Evolutionary conservation across 2,113 vertebrate genomes (phyloP).

Genomic region (Micromys minutus): DNA sequence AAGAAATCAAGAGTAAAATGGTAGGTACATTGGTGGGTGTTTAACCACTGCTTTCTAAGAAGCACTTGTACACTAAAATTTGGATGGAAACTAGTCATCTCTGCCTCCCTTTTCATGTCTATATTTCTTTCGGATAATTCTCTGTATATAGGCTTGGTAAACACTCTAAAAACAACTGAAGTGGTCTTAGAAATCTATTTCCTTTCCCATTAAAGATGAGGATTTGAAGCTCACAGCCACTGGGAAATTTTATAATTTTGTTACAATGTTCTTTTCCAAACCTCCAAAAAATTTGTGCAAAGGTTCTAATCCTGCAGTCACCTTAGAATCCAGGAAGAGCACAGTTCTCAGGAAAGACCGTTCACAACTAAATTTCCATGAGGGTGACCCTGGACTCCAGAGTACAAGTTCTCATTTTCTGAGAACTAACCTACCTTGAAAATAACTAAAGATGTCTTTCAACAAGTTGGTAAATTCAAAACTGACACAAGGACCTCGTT

Average conservation of each 20-base stretch:
- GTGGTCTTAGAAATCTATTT: neutral
- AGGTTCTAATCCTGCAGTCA: neutral
- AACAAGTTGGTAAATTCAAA: neutral
- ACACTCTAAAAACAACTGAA: neutral
- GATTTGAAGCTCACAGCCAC: neutral
- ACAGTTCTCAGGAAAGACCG: neutral
- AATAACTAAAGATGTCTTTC: neutral
- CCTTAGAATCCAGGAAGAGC: neutral
- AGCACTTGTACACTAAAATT: neutral
- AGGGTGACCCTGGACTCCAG: neutral
- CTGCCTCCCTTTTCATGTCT: neutral
- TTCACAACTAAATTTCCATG: neutral
- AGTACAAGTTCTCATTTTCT: neutral
- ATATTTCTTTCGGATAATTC: neutral
- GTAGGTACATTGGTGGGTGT: neutral
- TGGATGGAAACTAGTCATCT: neutral
- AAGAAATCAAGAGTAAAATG: neutral
- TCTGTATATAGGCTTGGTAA: neutral
- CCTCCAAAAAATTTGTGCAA: too few species aligned
- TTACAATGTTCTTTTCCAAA: neutral
- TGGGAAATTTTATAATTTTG: neutral
- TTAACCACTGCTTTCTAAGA: neutral
- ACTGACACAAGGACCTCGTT: neutral
- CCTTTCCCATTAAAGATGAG: neutral
- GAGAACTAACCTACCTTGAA: neutral